Evolutionary conservation across 1,140 invertebrate species (phyloP).

Genomic region (Planococcus citri): DNA sequence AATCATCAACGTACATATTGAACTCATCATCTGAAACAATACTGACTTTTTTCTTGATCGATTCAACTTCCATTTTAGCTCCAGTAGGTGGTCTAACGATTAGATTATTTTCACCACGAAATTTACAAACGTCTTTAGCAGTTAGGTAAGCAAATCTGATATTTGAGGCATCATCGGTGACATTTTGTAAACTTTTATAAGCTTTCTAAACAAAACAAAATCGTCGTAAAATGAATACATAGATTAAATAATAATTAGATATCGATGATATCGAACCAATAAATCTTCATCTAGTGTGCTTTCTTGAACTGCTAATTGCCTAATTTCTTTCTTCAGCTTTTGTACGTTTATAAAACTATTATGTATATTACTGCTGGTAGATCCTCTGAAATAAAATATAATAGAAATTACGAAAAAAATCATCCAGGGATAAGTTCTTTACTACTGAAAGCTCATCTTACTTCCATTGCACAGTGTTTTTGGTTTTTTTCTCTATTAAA

Average conservation of each 20-base stretch:
- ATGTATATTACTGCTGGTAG: not conserved
- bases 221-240: not conserved
- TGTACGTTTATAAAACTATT: not conserved
- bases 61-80: not conserved
- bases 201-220: constrained; percentile 2
- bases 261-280: too few species aligned
- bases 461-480: constrained; percentile 92
- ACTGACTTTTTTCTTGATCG: not conserved
- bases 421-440: too few species aligned
- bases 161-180: not conserved
- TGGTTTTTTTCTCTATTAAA: constrained; percentile 91
- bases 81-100: not conserved
- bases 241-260: too few species aligned
- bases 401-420: too few species aligned
- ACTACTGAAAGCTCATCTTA: not conserved
- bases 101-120: not conserved
- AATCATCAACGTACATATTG: not conserved
- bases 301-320: not conserved
- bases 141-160: constrained; percentile 5
- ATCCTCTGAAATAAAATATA: not conserved
- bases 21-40: not conserved
- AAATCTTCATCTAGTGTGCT: not conserved
- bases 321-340: constrained; percentile 6
- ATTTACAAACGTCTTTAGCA: not conserved
- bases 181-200: constrained; percentile 6